Evolutionary conservation across 2,113 vertebrate genomes (phyloP), one percentile per base, ranked within the genome.

Genomic region (Chrysochloris asiatica): DNA sequence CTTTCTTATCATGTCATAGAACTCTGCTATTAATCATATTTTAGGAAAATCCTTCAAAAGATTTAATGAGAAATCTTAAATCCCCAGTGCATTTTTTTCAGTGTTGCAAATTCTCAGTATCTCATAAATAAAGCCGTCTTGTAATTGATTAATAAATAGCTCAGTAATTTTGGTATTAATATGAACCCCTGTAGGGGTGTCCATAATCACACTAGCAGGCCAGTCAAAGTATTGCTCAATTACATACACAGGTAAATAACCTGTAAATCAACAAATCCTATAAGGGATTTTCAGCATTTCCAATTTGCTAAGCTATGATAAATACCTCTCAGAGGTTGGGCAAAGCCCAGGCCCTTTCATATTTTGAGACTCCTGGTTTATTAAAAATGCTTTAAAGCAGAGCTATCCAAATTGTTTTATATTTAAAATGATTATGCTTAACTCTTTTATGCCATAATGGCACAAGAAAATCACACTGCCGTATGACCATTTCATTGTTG

Each of bases 141-240:
- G 82, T 96, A 97, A 97, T 96, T 97, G 93, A 98, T 97, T 97
- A 97, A 97, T 96, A 96, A 97, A 97, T 96, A 96, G 95, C 93
- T 83, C 96, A 97, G 97, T 94, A 96, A 97, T 97, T 96, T 98
- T 86, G 93, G 90, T 94, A 93, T 94, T 97, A 97, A 96, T 95
- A 95, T 83, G 83, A 56, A 8, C 65, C 82, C 92, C 93, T 96
- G 80, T 96, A 8, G 96, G 94, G 89, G 96, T 48, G 83, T 45
- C 84, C 91, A 84, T 94, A 97, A 95, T 92, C 94, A 95, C 87
- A 93, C 92, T 95, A 95, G 95, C 83, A 97, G 80, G 91, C 67
- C 91, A 97, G 80, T 93, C 83, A 90, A 82, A 83, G 86, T 89
- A 95, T 88, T 83, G 78, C 94, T 92, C 92, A 97, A n/a, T 96